phyloP scores from a whole-genome alignment of 2,113 vertebrate species.

The Microtus pennsylvanicus region DNA sequence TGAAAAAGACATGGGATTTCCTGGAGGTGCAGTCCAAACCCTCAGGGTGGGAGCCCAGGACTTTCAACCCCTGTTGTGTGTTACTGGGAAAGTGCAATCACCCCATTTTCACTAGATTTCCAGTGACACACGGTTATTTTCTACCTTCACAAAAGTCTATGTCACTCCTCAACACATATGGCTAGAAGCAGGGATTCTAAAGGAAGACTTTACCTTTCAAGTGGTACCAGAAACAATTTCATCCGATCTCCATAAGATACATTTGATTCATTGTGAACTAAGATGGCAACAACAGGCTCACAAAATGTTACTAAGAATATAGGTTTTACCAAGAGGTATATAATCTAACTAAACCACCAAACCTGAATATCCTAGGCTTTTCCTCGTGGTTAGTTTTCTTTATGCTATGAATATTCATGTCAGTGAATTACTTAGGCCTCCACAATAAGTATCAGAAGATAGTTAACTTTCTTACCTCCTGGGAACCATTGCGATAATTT shows the following conservation, averaged over 20 bases:
- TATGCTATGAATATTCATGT: slow-evolving; percentile 11
- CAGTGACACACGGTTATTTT: neutral
- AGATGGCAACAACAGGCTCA: slow-evolving; percentile 56
- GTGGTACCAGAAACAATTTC: slow-evolving; percentile 46
- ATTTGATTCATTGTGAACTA: slow-evolving; percentile 69
- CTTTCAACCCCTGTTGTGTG: neutral
- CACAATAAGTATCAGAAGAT: neutral
- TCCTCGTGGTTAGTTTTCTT: neutral
- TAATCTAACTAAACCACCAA: slow-evolving; percentile 70
- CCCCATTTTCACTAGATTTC: slow-evolving; percentile 48
- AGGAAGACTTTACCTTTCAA: slow-evolving; percentile 52
- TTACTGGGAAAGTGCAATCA: neutral
- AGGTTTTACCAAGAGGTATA: slow-evolving; percentile 63
- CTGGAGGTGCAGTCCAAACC: neutral
- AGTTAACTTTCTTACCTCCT: slow-evolving; percentile 1
- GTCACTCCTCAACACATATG: slow-evolving; percentile 70
- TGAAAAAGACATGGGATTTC: neutral
- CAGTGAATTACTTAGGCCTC: slow-evolving; percentile 40
- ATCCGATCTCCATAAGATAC: slow-evolving; percentile 49
- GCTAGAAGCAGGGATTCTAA: slow-evolving; percentile 70
- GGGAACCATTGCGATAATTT: neutral
- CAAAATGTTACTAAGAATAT: slow-evolving; percentile 56
- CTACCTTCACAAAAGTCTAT: neutral
- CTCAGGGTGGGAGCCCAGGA: neutral
- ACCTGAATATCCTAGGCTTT: slow-evolving; percentile 23